Evolutionary conservation across 1,140 invertebrate genomes (phyloP), one percentile per base, ranked within the genome.

Genomic region (Vanessa tameamea): DNA sequence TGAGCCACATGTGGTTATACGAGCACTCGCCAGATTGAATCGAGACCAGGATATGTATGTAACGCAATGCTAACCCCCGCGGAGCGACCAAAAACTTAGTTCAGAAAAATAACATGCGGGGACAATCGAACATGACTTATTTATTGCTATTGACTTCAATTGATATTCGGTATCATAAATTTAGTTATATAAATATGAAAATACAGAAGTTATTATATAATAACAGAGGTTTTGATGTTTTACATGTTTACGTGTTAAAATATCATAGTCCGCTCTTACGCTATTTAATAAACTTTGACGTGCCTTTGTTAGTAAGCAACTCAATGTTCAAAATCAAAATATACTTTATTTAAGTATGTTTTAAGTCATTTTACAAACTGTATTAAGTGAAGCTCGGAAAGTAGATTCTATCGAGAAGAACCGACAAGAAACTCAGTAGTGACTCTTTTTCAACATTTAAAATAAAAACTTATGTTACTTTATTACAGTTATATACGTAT

Each of bases 1-100:
- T 85, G 83, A 81, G 82, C 90, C 90, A 87, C 88, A 89, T 90
- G 88, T 84, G 81, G 90, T 73, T 84, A 78, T 78, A 78, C 76
- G 74, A 77, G 70, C 80, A 80, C 74, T 83, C 77, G 79, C 79
- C 81, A 84, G 87, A 90, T 87, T 89, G 82, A 87, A 89, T 89
- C 77, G 79, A 82, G 79, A 78, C 78, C 82, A 79, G 84, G 80
- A 89, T 87, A 83, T 82, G 80, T 83, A 87, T 79, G 80, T 76
- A 87, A 87, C 78, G 78, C 64, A 73, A 78, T 75, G 80, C 83
- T 80, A 83, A 83, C 88, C 87, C 89, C 86, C 84, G 87, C 80
- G 69, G 89, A 61, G 88, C 72, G 72, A 81, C 79, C 81, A 68
- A 84, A 82, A 85, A 78, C 65, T 73, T 72, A 67, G 74, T 47